phyloP scores from a whole-genome alignment of 2,113 vertebrate species.

The Archilochus colubris region DNA sequence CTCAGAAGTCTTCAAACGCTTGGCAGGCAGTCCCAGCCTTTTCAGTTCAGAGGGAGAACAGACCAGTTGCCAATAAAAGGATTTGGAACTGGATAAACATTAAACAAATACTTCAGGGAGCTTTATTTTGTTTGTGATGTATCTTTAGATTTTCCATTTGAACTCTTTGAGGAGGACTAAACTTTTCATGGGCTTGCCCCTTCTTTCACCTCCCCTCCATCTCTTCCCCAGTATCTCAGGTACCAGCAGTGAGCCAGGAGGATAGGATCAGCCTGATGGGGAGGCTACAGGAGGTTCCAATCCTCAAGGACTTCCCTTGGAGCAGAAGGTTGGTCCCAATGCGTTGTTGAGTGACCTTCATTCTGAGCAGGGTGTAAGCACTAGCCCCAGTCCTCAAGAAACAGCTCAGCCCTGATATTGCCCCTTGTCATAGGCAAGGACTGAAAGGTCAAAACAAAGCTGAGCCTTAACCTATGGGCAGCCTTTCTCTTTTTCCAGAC shows the following conservation, averaged over 20 bases:
- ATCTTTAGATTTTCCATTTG: conserved; percentile 43
- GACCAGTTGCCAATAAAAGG: conserved; percentile 60
- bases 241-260: neutral
- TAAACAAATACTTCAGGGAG: conserved; percentile 60
- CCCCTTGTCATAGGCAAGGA: neutral
- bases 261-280: neutral
- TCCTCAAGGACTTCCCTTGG: neutral
- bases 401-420: neutral
- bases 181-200: neutral
- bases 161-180: neutral
- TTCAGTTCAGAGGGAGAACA: conserved; percentile 49
- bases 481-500: neutral
- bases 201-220: neutral
- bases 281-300: neutral
- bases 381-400: neutral
- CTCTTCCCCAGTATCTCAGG: neutral
- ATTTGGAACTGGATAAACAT: conserved; percentile 61
- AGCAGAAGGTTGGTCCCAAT: neutral
- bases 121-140: conserved; percentile 54
- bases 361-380: neutral
- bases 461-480: neutral
- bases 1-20: conserved; percentile 53
- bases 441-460: neutral
- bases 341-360: neutral
- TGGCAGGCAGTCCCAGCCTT: conserved; percentile 38